Base-by-base conservation (phyloP, 2,113 vertebrate genomes). In the Fulica atra region DNA sequence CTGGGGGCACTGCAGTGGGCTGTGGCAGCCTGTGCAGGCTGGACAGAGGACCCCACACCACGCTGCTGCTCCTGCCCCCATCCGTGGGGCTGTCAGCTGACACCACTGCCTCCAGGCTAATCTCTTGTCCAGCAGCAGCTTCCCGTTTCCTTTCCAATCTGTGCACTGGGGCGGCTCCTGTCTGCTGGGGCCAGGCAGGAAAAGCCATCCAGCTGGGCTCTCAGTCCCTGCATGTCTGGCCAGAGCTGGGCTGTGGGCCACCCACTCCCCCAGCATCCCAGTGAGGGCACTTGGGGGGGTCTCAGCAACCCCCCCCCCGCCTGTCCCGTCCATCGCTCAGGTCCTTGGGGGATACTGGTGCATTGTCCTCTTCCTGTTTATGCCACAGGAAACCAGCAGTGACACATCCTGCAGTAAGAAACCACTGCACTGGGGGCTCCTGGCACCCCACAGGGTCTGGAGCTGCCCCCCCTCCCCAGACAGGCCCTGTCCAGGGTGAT, bases 81-180 rank as follows among this genome's bases (percentile, higher is more conserved):
- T 81, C 81, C 71, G 21, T 54, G 14, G 10, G 42, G 60, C n/a
- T 1, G 8, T 40, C 0, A 2, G 56, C 44, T 96, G 93, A 95
- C 71, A 54, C 92, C 90, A 92, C 64, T 4, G 64, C 40, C 94
- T 73, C 57, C 5, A 2, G 51, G 69, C 95, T 98, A 96, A 97
- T 97, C 95, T 98, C 91, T 35, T 5, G 0, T 69, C 72, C 83
- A 88, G 89, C 97, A 97, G 94, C 96, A 86, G 88, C 48, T 98
- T 98, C 97, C 97, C 13, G 68, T 97, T 98, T 97, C 97, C 97
- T 94, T 89, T 97, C 93, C 95, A 97, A 66, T 69, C 94, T 72
- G 20, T 81, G 92, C 56, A 0, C 1, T 8, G 40, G 94, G 92
- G 94, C 36, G 81, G 78, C 91, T 92, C 81, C 80, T 48, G 80